These are phyloP conservation scores for Remorina albescens DNA, from an alignment of 2,797 vertebrate genomes.

Conservation along the genomic window DNA sequence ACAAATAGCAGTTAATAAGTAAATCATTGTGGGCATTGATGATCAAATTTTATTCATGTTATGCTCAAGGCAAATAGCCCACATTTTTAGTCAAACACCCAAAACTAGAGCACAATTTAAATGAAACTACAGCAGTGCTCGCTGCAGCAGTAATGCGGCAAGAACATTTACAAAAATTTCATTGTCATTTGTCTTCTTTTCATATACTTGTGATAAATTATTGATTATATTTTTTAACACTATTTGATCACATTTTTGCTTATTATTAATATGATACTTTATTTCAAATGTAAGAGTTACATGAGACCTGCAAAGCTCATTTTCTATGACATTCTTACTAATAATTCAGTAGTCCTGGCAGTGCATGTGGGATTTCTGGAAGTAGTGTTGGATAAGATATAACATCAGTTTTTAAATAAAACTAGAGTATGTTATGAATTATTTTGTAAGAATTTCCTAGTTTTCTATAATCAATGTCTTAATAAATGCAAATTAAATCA, in stretches of 20 bases:
- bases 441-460: background rate
- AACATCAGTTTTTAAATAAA: background rate
- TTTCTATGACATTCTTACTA: background rate
- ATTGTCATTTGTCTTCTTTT: constrained; percentile 28
- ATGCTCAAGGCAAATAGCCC: constrained; percentile 58
- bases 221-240: constrained; percentile 38
- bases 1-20: constrained; percentile 62
- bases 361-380: background rate
- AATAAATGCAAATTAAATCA: background rate
- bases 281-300: constrained; percentile 16
- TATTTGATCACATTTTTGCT: constrained; percentile 19
- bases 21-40: constrained; percentile 49
- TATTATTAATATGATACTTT: constrained; percentile 29
- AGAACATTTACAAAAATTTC: constrained; percentile 34
- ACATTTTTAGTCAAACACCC: constrained; percentile 58
- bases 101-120: constrained; percentile 45
- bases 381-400: background rate
- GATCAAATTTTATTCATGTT: constrained; percentile 60
- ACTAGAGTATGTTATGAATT: background rate
- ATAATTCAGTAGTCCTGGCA: background rate
- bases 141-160: constrained; percentile 19
- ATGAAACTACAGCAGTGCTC: constrained; percentile 44
- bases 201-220: constrained; percentile 47
- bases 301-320: background rate
- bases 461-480: background rate